Evolutionary conservation across 2,888 invertebrate species (phyloP), one percentile per base, ranked within the genome.

Genomic region (Tachina lurida): DNA sequence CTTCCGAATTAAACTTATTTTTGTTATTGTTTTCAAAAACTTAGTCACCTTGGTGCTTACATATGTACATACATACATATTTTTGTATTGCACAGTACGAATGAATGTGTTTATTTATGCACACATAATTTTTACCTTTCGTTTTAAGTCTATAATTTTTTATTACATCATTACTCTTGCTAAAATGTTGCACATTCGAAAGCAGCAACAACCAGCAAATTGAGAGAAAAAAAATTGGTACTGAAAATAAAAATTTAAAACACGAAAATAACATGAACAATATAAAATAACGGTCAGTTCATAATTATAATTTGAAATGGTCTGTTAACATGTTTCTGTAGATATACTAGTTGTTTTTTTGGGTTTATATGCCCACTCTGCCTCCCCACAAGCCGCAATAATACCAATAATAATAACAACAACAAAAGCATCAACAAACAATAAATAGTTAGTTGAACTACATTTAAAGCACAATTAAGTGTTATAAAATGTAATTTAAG

Each of bases 121-220:
- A 39, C 52, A 52, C 22, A 31, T 22, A 39, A 49, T 10, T 17
- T 41, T 54, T 10, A 22, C n/a, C 8, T 52, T 71, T 70, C 54
- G 43, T 19, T 41, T 56, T 74, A 39, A 49, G 49, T 62, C 10
- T 39, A 62, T 62, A 74, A 58, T 13, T 56, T 76, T 76, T 76
- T 76, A 76, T 76, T 76, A 67, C 76, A 76, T 76, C 65, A 76
- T 67, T 47, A 76, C 52, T 58, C 39, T 47, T 47, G 47, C 19
- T 56, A 67, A n/a, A n/a, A 76, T 76, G 17, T 39, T 67, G 17
- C 56, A 47, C 56, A 47, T 15, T 19, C 47, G 31, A 47, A 58
- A 58, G 3, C 58, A 60, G 47, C 41, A 39, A 60, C 41, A 68
- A 49, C 1, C 17, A 65, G 22, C 12, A 56, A 41, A 22, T 15